Conservation (phyloP, 2,113 vertebrate species). For the Marmota flaviventris region DNA sequence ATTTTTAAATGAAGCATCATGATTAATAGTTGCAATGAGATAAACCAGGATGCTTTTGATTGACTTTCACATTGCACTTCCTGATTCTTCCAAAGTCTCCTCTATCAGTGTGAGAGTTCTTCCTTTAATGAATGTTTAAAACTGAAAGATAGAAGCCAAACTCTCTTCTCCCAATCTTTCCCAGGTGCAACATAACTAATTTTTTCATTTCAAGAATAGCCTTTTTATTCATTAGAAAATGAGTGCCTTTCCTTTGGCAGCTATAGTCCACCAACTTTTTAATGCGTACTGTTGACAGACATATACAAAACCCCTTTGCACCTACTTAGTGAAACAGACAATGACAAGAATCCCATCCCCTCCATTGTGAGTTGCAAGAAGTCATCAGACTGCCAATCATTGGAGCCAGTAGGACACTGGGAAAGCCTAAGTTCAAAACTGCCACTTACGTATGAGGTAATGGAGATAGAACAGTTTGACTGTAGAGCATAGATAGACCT, state of each 20-base stretch:
- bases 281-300: fast-evolving
- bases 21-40: neutral
- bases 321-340: neutral
- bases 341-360: neutral
- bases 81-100: neutral
- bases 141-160: neutral
- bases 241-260: neutral
- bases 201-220: neutral
- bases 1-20: slow-evolving; percentile 11
- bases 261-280: neutral
- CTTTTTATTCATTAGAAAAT: neutral
- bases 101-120: neutral
- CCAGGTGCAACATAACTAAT: neutral
- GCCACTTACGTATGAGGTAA: neutral
- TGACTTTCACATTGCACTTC: neutral
- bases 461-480: too few species aligned
- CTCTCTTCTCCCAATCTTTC: neutral
- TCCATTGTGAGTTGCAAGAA: neutral
- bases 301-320: too few species aligned
- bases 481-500: neutral
- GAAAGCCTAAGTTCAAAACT: neutral
- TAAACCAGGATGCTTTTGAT: neutral
- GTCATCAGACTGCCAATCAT: neutral
- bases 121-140: neutral
- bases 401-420: neutral